Base-by-base conservation (phyloP, 2,797 vertebrate species). In the Channa striata region DNA sequence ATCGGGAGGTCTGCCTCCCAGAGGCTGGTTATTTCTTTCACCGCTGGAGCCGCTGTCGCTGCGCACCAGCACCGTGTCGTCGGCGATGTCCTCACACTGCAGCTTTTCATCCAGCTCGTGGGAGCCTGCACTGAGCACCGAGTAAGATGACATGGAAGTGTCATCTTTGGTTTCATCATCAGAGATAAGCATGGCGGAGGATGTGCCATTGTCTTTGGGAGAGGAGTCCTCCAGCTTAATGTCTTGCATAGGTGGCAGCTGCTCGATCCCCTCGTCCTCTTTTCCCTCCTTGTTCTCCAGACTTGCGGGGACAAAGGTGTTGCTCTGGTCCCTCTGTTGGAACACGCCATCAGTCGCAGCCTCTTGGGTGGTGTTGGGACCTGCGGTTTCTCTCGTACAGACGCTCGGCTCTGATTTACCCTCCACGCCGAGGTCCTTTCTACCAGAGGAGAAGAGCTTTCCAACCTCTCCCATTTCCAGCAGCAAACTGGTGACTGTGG, bases 381-480 rank as follows among this genome's bases (percentile, higher is more conserved):
- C 68, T 1, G 14, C 8, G 14, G 46, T 16, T 0, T 48, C 68
- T 74, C 51, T 78, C 44, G 19, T 34, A 6, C 51, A 47, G 49
- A 25, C 2, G 65, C 49, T 57, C 0, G 44, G 20, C 60, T 85
- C 81, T 0, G 52, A 33, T 12, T 86, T 85, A 0, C 46, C 81
- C 21, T 90, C 89, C 10, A 63, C 77, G 37, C 82, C 86, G 23
- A 72, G 82, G 66, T 96, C 94, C 19, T 59, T 92, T 13, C 82
- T 50, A 8, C 90, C 76, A 9, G 91, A 91, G 7, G 83, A 86
- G 78, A 98, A 97, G 42, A 97, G 95, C 78, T 98, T 99, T 30
- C 98, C 97, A 14, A 99, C 97, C 60, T 99, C 98, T 0, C 98
- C 98, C 60, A 99, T 99, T 88, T 99, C 97, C 85, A 99, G 91